Conservation (phyloP, 2,113 vertebrate species). For the Rhinoptilus africanus region DNA sequence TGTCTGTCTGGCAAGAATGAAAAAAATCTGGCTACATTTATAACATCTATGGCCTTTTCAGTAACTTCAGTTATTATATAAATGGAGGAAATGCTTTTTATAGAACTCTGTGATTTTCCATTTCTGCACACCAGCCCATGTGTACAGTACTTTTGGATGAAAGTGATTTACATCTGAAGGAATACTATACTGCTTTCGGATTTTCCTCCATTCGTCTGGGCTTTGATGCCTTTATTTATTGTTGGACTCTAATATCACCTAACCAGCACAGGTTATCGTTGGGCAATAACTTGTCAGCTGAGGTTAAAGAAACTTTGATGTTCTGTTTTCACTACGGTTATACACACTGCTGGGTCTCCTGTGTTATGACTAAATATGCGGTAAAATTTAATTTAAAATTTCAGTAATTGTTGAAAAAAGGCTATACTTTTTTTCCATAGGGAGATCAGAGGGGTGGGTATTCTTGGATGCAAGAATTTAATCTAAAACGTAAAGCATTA, state of each 20-base stretch:
- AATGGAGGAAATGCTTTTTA: neutral
- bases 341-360: fast-evolving
- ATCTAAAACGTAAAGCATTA: neutral
- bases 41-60: neutral
- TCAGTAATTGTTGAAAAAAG: neutral
- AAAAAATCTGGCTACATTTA: neutral
- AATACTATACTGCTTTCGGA: neutral
- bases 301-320: neutral
- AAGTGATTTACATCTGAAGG: neutral
- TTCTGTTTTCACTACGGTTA: neutral
- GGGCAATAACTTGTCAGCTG: neutral
- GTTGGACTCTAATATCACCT: neutral
- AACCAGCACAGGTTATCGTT: neutral
- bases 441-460: neutral
- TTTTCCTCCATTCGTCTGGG: neutral
- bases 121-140: neutral
- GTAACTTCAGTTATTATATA: neutral
- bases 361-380: neutral
- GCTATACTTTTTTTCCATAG: neutral
- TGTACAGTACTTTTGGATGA: neutral
- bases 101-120: neutral
- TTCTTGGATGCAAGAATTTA: neutral
- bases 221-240: neutral
- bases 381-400: neutral
- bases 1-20: neutral